phyloP scores from a whole-genome alignment of 2,888 invertebrate genomes.

The Pseudococcus jackbeardsleyi region DNA sequence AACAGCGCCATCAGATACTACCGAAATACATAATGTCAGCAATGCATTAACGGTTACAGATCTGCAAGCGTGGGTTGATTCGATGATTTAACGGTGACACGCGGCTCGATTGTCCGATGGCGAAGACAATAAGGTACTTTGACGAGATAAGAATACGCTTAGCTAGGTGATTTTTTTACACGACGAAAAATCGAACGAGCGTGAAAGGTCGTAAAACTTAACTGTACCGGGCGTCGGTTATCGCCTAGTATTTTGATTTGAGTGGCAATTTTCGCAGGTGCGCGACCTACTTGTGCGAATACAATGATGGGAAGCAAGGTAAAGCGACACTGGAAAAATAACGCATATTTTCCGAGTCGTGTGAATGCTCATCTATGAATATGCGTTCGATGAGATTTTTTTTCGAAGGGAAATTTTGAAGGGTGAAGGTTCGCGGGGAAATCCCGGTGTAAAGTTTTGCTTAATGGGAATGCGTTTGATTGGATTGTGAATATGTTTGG shows the following conservation, averaged over 20 bases:
- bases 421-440: neutral
- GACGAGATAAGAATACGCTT: constrained; percentile 54
- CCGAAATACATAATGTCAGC: constrained; percentile 41
- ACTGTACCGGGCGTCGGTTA: constrained; percentile 11
- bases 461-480: no score
- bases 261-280: constrained; percentile 38
- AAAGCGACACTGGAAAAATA: constrained; percentile 5
- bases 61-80: constrained; percentile 32
- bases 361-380: neutral
- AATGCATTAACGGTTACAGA: constrained; percentile 43
- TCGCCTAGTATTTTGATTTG: constrained; percentile 19
- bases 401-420: neutral
- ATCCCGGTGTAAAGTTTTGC: neutral
- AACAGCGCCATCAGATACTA: neutral
- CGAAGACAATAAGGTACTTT: constrained; percentile 20
- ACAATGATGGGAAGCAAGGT: constrained; percentile 21
- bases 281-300: constrained; percentile 44
- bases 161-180: neutral
- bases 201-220: constrained; percentile 39
- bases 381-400: no score
- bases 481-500: no score
- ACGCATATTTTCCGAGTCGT: neutral
- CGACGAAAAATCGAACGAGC: neutral
- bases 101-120: constrained; percentile 26
- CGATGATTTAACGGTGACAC: constrained; percentile 53